Conservation (phyloP, 2,797 vertebrate genomes). For the Saxicola maurus region DNA sequence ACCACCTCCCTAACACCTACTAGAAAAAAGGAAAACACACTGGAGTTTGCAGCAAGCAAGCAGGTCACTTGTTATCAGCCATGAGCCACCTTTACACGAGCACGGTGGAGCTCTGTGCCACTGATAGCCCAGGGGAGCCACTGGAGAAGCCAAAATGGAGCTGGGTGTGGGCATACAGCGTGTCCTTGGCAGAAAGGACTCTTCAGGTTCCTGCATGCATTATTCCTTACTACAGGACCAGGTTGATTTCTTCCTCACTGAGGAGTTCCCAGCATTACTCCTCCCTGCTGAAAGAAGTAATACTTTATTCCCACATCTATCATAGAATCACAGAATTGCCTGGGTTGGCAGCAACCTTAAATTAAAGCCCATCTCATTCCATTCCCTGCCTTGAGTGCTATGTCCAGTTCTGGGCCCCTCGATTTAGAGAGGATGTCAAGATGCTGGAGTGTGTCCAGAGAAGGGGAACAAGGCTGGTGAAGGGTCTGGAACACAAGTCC, state of each 20-base stretch:
- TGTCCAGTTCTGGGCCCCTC: not conserved
- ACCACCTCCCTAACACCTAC: not conserved
- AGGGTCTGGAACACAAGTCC: not conserved
- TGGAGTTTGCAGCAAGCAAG: not conserved
- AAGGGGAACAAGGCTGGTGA: not conserved
- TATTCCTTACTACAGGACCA: not conserved
- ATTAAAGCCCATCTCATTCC: not conserved
- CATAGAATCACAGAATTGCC: not conserved
- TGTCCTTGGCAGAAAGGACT: not conserved
- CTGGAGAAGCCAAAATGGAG: not conserved
- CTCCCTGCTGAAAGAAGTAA: not conserved
- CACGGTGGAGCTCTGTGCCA: not conserved
- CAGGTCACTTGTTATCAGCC: not conserved
- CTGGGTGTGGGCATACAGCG: not conserved
- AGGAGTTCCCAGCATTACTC: not conserved
- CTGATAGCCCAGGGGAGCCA: rapidly evolving
- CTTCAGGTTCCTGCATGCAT: not conserved
- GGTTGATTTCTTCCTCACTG: not conserved
- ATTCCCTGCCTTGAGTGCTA: not conserved
- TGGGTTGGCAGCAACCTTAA: not conserved
- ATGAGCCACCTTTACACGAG: not conserved
- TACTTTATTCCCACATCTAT: not conserved
- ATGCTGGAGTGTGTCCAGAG: not conserved
- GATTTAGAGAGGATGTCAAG: not conserved
- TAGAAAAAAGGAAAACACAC: not conserved